A percentile compares a stretch with the other conserved stretches of the same genome.
These are phyloP conservation scores for Drosophila mulleri DNA, from an alignment of 2,888 invertebrate species.

Conservation along the genomic window DNA sequence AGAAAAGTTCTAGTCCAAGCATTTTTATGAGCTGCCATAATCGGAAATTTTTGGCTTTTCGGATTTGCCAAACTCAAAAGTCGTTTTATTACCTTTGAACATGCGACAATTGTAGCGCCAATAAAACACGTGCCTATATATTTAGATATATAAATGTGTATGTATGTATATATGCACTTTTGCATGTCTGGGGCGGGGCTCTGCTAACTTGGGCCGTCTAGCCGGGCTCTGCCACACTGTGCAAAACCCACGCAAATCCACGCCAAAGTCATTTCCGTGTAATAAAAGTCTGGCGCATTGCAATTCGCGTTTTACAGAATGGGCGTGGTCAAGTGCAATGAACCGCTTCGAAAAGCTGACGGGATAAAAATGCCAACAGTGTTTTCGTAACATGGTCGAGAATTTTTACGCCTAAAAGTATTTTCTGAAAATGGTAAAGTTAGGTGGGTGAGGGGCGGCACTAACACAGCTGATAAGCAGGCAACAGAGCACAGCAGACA, in stretches of 20 bases:
- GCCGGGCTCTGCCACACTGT: not conserved
- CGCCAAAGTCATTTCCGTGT: conserved; percentile 64
- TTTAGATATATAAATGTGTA: not conserved
- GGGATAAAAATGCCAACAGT: conserved; percentile 30
- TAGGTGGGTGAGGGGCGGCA: not conserved
- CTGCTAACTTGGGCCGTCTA: conserved; percentile 37
- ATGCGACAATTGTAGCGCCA: conserved; percentile 64
- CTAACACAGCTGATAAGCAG: conserved; percentile 53
- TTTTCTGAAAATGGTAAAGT: conserved; percentile 10
- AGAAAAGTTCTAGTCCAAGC: conserved; percentile 40
- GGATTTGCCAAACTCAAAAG: conserved; percentile 34
- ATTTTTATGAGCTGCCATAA: conserved; percentile 70
- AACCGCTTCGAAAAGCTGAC: conserved; percentile 44
- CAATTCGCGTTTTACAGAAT: conserved; percentile 49
- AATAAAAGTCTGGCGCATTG: conserved; percentile 70
- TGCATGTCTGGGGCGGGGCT: conserved; percentile 20
- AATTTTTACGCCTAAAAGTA: conserved; percentile 60
- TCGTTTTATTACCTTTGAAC: conserved; percentile 61
- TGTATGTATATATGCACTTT: conserved; percentile 6
- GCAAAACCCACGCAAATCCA: conserved; percentile 40
- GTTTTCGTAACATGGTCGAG: conserved; percentile 48
- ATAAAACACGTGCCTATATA: conserved; percentile 12
- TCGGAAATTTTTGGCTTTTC: conserved; percentile 62
- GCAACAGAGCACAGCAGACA: conserved; percentile 18
- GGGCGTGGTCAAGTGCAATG: conserved; percentile 59